These are phyloP conservation scores for Yponomeuta cagnagella DNA, from an alignment of 2,888 invertebrate species.

Conservation along the genomic window DNA sequence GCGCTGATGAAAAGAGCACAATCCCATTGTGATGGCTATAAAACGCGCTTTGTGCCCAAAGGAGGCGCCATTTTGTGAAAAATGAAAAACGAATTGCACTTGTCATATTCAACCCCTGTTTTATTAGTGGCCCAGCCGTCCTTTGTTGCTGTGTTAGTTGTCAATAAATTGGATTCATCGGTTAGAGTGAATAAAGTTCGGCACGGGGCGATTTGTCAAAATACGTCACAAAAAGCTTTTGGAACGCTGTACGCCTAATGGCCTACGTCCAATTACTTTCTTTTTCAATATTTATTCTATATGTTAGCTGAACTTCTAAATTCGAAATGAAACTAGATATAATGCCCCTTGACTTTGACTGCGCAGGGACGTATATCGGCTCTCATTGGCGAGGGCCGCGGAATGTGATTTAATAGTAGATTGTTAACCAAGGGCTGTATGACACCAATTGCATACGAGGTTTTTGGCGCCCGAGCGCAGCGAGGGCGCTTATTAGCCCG, in stretches of 20 bases:
- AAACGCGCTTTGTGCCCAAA: constrained; percentile 65
- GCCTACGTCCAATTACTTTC: no score
- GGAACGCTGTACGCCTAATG: background rate
- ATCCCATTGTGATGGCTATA: constrained; percentile 67
- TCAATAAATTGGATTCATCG: constrained; percentile 25
- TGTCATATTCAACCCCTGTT: constrained; percentile 52
- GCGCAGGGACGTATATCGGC: no score
- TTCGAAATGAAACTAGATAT: no score
- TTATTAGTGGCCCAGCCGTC: constrained; percentile 39
- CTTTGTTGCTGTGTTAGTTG: constrained; percentile 32
- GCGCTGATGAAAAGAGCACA: constrained; percentile 68
- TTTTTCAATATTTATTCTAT: no score
- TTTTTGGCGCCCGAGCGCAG: no score
- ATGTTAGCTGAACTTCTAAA: no score
- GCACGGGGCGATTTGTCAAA: background rate
- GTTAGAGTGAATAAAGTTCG: constrained; percentile 12
- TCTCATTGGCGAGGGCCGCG: no score
- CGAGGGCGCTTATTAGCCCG: no score
- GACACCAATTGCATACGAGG: no score
- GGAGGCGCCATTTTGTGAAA: constrained; percentile 63
- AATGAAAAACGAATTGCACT: constrained; percentile 68
- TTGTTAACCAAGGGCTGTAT: no score
- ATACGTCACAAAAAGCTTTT: background rate
- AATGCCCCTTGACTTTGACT: no score
- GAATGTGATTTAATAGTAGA: no score